Conservation (phyloP, 2,113 vertebrate species). For the Anoplopoma fimbria region DNA sequence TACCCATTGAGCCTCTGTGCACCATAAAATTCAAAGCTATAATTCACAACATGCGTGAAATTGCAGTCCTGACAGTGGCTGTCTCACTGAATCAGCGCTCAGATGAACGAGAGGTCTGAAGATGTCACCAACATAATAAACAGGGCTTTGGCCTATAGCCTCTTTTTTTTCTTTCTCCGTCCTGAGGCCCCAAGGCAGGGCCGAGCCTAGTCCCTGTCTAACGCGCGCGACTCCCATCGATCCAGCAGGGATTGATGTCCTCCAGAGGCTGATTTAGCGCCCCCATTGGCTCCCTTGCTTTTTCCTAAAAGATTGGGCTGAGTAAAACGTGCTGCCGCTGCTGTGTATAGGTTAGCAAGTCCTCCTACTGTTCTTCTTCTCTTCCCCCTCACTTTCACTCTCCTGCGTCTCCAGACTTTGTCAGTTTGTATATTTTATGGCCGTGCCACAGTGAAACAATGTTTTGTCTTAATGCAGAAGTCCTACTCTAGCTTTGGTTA, state of each 20-base stretch:
- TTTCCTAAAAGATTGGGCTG: constrained; percentile 64
- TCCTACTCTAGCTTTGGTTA: constrained; percentile 32
- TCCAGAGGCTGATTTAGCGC: constrained; percentile 75
- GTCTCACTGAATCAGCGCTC: constrained; percentile 75
- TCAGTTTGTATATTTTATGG: constrained; percentile 21
- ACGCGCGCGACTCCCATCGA: constrained; percentile 73
- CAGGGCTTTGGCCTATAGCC: constrained; percentile 71
- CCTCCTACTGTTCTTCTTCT: constrained; percentile 23
- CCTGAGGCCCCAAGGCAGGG: constrained; percentile 53
- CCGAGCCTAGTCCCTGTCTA: constrained; percentile 57
- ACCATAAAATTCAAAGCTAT: constrained; percentile 67
- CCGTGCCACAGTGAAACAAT: constrained; percentile 6
- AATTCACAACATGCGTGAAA: constrained; percentile 74
- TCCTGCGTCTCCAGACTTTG: constrained; percentile 13
- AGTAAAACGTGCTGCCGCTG: constrained; percentile 62
- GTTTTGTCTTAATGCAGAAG: constrained; percentile 29
- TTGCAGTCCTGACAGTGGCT: constrained; percentile 73
- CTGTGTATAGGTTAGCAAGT: constrained; percentile 48
- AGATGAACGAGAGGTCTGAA: constrained; percentile 74
- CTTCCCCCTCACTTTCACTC: constrained; percentile 21
- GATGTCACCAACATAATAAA: constrained; percentile 80
- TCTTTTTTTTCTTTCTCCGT: constrained; percentile 58
- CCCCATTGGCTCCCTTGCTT: constrained; percentile 51
- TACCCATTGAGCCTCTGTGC: constrained; percentile 60
- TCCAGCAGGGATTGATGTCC: constrained; percentile 78